A percentile compares a stretch with the other conserved stretches of the same genome.
These are phyloP conservation scores for Endomychus coccineus DNA, from an alignment of 2,888 invertebrate species.

Conservation along the genomic window DNA sequence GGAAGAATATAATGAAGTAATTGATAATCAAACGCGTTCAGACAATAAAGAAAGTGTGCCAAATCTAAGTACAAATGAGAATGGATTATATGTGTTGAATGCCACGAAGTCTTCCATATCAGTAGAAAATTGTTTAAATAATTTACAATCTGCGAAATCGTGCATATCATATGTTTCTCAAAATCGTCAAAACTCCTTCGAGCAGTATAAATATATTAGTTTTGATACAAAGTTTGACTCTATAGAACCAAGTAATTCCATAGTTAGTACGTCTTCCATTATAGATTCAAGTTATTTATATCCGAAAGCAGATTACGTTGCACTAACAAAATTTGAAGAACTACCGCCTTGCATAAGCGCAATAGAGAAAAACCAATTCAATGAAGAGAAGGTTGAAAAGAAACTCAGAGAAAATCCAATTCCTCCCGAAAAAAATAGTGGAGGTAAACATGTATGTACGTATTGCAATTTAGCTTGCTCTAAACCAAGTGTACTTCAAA, in stretches of 20 bases:
- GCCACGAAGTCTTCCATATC: slow-evolving; percentile 41
- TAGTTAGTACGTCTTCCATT: slow-evolving; percentile 37
- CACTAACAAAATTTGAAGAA: slow-evolving; percentile 22
- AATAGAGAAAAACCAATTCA: slow-evolving; percentile 15
- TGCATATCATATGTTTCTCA: slow-evolving; percentile 39
- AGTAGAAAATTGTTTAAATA: slow-evolving; percentile 30
- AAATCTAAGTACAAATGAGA: too few relatives aligned
- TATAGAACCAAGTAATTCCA: slow-evolving; percentile 24
- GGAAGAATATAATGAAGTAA: slow-evolving; percentile 23
- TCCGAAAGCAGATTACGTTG: slow-evolving; percentile 26
- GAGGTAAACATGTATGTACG: slow-evolving; percentile 73
- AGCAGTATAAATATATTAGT: slow-evolving; percentile 28
- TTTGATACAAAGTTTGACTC: slow-evolving; percentile 36
- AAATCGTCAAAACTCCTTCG: slow-evolving; percentile 4
- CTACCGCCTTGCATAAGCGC: slow-evolving; percentile 16
- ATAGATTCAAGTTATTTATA: slow-evolving; percentile 30
- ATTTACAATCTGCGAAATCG: slow-evolving; percentile 34
- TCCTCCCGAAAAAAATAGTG: slow-evolving; percentile 11
- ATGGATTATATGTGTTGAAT: too few relatives aligned
- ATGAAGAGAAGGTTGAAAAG: slow-evolving; percentile 17
- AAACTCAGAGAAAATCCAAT: slow-evolving; percentile 14
- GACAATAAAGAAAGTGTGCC: slow-evolving; percentile 32
- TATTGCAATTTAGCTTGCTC: slow-evolving; percentile 85
- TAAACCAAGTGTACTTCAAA: slow-evolving; percentile 88
- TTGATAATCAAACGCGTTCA: slow-evolving; percentile 20